Percentiles rank a stretch among this genome's conserved stretches.
Evolutionary conservation across 30 jellyfish, hydroid and myxozoan species (phyloP).

Genomic region (Pelagia noctiluca): DNA sequence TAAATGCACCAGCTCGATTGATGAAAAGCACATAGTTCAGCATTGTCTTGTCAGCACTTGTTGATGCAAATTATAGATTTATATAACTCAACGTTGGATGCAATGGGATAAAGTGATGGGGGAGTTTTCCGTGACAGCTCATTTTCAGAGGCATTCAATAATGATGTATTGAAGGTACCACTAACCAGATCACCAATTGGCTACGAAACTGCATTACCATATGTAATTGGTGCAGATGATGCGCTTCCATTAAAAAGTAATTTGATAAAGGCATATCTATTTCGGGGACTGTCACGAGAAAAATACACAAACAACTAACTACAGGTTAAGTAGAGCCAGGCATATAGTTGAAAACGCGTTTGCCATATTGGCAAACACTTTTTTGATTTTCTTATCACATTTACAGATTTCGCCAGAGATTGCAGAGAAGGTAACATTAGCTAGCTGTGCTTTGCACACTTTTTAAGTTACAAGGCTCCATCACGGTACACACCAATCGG

Average conservation of each 20-base stretch:
- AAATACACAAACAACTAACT: not conserved
- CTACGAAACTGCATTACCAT: conserved; percentile 6
- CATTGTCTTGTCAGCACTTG: conserved; percentile 63
- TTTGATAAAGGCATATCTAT: conserved; percentile 13
- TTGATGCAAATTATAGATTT: conserved; percentile 56
- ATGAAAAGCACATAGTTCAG: conserved; percentile 64
- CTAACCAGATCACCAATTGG: conserved; percentile 23
- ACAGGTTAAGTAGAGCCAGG: conserved; percentile 29
- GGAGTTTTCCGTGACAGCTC: conserved; percentile 16
- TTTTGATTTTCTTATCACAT: too few relatives aligned
- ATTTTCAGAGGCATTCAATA: not conserved
- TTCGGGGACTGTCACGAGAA: conserved; percentile 2
- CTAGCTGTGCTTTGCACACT: conserved; percentile 25
- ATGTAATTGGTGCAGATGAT: conserved; percentile 6
- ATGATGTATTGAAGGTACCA: conserved; percentile 10
- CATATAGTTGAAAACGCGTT: conserved; percentile 17
- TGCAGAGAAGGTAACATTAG: conserved; percentile 25
- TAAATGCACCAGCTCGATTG: conserved; percentile 58
- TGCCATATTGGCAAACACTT: too few relatives aligned
- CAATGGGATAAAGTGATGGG: conserved; percentile 62
- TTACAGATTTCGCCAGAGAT: conserved; percentile 41
- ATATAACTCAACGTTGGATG: conserved; percentile 55
- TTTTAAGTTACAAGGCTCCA: conserved; percentile 11
- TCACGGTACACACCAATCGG: conserved; percentile 39
- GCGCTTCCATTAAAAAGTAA: not conserved